Evolutionary conservation across 1,140 invertebrate genomes (phyloP).

Genomic region (Wasmannia auropunctata): DNA sequence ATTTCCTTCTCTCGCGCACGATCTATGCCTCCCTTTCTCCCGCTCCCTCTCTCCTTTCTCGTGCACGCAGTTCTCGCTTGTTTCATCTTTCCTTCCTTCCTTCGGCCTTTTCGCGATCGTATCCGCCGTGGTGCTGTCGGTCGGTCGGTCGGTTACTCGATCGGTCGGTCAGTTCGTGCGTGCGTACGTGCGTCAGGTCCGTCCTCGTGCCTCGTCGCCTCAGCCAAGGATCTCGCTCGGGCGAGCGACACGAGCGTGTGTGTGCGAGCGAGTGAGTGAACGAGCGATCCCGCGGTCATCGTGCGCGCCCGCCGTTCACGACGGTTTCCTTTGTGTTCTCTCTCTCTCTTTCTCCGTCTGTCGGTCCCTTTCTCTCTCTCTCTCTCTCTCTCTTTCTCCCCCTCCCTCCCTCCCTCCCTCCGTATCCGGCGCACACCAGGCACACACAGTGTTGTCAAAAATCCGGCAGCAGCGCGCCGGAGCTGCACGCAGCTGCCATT

Average conservation of each 20-base stretch:
- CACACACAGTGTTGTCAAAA: constrained; percentile 72
- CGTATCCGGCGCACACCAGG: constrained; percentile 35
- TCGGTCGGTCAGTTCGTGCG: constrained; percentile 44
- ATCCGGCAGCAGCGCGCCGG: constrained; percentile 72
- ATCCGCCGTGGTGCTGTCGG: not conserved
- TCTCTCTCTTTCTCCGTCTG: constrained; percentile 28
- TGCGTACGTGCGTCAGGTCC: not conserved
- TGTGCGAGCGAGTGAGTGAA: not conserved
- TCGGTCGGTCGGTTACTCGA: constrained; percentile 36
- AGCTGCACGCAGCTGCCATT: constrained; percentile 69
- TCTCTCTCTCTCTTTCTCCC: not conserved
- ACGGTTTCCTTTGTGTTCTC: constrained; percentile 69
- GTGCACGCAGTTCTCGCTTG: constrained; percentile 68
- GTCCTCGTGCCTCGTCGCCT: not conserved
- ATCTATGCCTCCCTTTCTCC: not conserved
- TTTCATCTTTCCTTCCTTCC: constrained; percentile 65
- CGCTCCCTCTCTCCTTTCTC: constrained; percentile 22
- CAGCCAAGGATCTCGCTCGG: not conserved
- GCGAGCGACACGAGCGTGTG: not conserved
- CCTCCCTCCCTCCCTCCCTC: not conserved
- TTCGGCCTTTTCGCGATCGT: constrained; percentile 25
- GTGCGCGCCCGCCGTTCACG: constrained; percentile 39
- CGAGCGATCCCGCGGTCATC: constrained; percentile 24
- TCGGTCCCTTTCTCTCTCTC: constrained; percentile 11
- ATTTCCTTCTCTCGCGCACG: not conserved